Percentiles rank a stretch among this genome's conserved stretches.
These are phyloP conservation scores for Thecocarcelia acutangulata DNA, from an alignment of 2,888 invertebrate genomes.

Conservation along the genomic window DNA sequence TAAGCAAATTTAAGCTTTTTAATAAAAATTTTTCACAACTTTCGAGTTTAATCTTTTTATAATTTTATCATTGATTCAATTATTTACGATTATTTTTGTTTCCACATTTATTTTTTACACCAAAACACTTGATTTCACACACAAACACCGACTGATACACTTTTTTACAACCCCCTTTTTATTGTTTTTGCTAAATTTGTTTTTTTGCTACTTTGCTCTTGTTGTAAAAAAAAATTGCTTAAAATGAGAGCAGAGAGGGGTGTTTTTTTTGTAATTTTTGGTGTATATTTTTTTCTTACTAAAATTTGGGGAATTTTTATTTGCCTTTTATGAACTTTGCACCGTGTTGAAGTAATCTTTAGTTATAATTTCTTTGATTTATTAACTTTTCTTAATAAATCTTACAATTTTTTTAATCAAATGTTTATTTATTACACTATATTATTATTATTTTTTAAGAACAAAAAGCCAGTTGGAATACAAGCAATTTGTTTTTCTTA, in stretches of 20 bases:
- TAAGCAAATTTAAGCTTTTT: background rate
- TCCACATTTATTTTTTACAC: constrained; percentile 12
- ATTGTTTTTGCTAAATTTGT: constrained; percentile 26
- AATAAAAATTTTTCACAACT: constrained; percentile 45
- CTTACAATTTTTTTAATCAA: constrained; percentile 35
- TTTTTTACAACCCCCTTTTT: constrained; percentile 56
- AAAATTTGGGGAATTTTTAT: constrained; percentile 21
- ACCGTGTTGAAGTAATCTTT: constrained; percentile 13
- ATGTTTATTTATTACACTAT: constrained; percentile 11
- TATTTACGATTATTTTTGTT: constrained; percentile 32
- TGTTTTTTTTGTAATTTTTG: constrained; percentile 29
- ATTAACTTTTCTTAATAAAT: background rate
- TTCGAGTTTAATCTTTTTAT: constrained; percentile 34
- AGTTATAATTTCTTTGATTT: background rate
- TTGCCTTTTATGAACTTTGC: constrained; percentile 1
- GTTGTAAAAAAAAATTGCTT: background rate
- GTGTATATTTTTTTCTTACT: constrained; percentile 47
- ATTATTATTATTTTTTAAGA: constrained; percentile 3
- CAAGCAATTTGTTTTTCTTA: background rate
- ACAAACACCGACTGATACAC: constrained; percentile 16
- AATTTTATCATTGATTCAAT: constrained; percentile 57
- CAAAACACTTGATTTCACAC: constrained; percentile 35
- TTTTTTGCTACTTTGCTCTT: constrained; percentile 31
- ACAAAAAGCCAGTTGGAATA: constrained; percentile 21
- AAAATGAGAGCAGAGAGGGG: constrained; percentile 38